Conservation (phyloP, 2,797 vertebrate genomes). For the Phoxinus dragarum region DNA sequence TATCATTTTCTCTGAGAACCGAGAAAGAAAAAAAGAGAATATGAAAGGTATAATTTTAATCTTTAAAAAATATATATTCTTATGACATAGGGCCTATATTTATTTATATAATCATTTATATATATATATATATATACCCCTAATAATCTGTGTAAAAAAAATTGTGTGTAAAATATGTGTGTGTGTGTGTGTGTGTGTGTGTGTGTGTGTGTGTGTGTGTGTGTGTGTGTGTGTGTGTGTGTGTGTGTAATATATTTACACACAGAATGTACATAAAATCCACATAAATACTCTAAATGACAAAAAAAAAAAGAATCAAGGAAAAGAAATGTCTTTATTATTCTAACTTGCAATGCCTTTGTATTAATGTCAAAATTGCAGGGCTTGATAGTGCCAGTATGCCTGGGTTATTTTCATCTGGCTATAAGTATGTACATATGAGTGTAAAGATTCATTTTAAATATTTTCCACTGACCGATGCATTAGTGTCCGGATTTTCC, state of each 20-base stretch:
- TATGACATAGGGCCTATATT: conserved; percentile 56
- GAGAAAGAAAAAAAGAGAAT: conserved; percentile 56
- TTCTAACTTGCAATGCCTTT: conserved; percentile 71
- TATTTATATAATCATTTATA: conserved; percentile 51
- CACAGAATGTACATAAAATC: not conserved
- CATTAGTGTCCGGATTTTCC: conserved; percentile 76
- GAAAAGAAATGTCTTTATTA: not conserved
- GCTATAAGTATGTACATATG: conserved; percentile 8
- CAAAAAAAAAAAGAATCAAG: not conserved
- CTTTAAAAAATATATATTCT: not conserved
- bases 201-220: not conserved
- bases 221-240: not conserved
- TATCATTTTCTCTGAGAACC: conserved; percentile 81
- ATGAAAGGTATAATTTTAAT: conserved; percentile 15
- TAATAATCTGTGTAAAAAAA: not conserved
- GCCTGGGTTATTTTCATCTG: not conserved
- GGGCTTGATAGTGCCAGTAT: conserved; percentile 7
- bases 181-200: not conserved
- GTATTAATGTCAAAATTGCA: conserved; percentile 74
- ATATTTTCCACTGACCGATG: conserved; percentile 75
- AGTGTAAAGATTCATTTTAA: conserved; percentile 68
- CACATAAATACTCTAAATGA: not conserved
- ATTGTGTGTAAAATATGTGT: not conserved
- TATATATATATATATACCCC: not conserved
- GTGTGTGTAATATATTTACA: not conserved